Evolutionary conservation across 2,888 invertebrate genomes (phyloP).

Genomic region (Trissolcus brochymenae): DNA sequence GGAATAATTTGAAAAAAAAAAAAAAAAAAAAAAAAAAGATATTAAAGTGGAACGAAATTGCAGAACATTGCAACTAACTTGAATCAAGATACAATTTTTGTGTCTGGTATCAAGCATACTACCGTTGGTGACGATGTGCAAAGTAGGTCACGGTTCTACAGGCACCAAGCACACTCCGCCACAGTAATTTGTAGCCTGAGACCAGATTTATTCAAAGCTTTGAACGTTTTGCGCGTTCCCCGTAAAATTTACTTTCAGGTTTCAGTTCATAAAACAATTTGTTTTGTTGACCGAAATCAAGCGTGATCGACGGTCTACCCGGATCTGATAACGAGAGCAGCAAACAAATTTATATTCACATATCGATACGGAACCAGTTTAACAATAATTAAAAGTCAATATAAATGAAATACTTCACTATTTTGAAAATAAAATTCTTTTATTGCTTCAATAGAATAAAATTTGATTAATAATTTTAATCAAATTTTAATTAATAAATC

Average conservation of each 20-base stretch:
- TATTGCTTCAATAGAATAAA: no score
- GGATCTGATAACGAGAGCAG: no score
- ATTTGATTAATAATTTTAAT: no score
- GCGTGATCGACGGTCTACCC: not conserved
- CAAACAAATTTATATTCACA: not conserved
- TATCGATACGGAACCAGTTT: not conserved
- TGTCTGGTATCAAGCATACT: not conserved
- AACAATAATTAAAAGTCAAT: no score
- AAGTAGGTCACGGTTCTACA: slow-evolving; percentile 48
- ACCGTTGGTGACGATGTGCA: slow-evolving; percentile 20
- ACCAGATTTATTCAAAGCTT: slow-evolving; percentile 30
- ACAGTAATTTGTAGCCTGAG: slow-evolving; percentile 28
- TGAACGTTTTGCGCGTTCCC: slow-evolving; percentile 1
- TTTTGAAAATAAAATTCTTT: no score
- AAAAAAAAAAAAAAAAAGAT: not conserved
- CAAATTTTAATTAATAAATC: no score
- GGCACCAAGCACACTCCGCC: slow-evolving; percentile 19
- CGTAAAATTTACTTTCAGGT: not conserved
- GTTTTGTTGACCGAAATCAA: not conserved
- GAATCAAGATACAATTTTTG: not conserved
- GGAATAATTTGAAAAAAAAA: not conserved
- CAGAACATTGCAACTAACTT: not conserved
- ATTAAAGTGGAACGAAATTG: not conserved
- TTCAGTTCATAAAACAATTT: not conserved
- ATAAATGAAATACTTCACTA: no score